Evolutionary conservation across 1,140 invertebrate genomes (phyloP).

Genomic region (Thalassaphorura encarpata): DNA sequence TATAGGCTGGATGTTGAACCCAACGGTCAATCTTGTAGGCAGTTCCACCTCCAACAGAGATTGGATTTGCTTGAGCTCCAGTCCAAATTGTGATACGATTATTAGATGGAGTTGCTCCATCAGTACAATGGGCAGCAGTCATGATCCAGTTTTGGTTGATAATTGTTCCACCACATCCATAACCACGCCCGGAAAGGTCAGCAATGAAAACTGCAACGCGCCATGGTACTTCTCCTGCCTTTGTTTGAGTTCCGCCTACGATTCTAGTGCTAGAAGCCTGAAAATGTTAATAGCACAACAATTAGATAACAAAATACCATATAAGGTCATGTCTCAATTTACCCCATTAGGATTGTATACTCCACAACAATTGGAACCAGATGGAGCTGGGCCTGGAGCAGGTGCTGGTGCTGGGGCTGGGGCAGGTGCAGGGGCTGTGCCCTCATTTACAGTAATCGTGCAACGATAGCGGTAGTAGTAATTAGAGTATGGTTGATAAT

Average conservation of each 20-base stretch:
- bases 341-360: slow-evolving; percentile 1
- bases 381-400: background rate
- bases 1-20: slow-evolving; percentile 18
- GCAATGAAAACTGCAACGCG: background rate
- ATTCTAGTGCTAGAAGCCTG: slow-evolving; percentile 38
- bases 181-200: background rate
- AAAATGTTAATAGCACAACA: background rate
- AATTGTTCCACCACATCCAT: slow-evolving; percentile 45
- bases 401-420: background rate
- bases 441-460: background rate
- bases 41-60: slow-evolving; percentile 3
- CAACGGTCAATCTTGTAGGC: background rate
- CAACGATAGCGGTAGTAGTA: background rate
- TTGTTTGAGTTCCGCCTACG: slow-evolving; percentile 49
- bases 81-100: slow-evolving; percentile 9
- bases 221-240: slow-evolving; percentile 47
- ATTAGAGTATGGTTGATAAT: background rate
- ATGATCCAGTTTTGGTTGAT: slow-evolving; percentile 38
- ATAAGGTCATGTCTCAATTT: background rate
- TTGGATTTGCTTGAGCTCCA: slow-evolving; percentile 9
- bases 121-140: slow-evolving; percentile 45
- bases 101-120: background rate
- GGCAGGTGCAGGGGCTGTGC: background rate
- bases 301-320: background rate
- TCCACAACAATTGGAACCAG: background rate